Conservation (phyloP, 37 sponge, comb jelly and placozoan genomes). For the Aplysina aerophoba region DNA sequence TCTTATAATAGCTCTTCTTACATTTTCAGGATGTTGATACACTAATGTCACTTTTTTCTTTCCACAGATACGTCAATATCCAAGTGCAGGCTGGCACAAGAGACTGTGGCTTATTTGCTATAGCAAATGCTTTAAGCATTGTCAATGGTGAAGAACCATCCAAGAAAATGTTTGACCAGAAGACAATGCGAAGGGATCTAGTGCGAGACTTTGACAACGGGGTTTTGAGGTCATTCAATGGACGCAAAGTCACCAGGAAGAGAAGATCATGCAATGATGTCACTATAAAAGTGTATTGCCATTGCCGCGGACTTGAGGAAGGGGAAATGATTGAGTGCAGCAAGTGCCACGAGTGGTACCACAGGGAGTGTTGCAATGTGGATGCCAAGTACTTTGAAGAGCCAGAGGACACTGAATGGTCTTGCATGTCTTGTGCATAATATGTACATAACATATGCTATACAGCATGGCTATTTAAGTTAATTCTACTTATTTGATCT, state of each 20-base stretch:
- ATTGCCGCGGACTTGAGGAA: conserved; percentile 6
- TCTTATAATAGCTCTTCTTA: too few species aligned
- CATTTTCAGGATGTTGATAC: too few species aligned
- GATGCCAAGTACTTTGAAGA: not conserved
- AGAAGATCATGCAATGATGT: not conserved
- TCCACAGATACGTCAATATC: conserved; percentile 3
- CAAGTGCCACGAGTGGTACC: conserved; percentile 18
- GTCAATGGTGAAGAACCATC: not conserved
- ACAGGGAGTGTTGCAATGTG: not conserved
- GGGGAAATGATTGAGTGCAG: conserved; percentile 16
- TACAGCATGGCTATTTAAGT: too few species aligned
- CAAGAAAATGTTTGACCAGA: not conserved
- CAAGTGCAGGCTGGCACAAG: conserved; percentile 7
- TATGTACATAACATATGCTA: too few species aligned
- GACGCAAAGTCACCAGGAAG: not conserved
- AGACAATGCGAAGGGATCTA: not conserved
- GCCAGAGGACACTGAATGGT: not conserved
- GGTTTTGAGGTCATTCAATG: not conserved
- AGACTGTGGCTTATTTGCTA: conserved; percentile 6
- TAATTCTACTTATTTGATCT: too few species aligned
- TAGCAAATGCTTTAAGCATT: not conserved
- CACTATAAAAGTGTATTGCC: not conserved
- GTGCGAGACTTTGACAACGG: not conserved
- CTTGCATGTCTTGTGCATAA: conserved; percentile 12
- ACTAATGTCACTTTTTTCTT: too few species aligned